Percentiles rank a stretch among this genome's conserved stretches.
Conservation (phyloP, 2,888 invertebrate genomes). For the Dryococelus australis region DNA sequence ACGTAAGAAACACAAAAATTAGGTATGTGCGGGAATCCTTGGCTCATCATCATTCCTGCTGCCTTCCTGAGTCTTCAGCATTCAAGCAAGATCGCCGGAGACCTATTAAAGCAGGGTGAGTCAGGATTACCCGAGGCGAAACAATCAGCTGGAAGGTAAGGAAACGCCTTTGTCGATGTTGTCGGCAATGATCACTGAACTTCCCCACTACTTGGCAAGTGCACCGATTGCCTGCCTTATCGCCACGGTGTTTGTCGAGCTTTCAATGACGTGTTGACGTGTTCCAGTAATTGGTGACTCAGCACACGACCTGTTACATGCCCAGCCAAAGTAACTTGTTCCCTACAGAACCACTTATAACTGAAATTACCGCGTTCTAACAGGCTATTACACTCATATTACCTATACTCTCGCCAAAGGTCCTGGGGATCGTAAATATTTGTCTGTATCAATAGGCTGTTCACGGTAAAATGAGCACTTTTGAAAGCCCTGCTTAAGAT, state of each 20-base stretch:
- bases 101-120: not conserved
- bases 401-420: not conserved
- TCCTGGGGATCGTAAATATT: not conserved
- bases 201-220: not conserved
- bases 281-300: not conserved
- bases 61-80: too few relatives aligned
- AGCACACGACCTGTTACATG: not conserved
- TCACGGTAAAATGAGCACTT: too few relatives aligned
- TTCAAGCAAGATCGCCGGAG: too few relatives aligned
- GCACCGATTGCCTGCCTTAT: constrained; percentile 8
- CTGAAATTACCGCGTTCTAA: not conserved
- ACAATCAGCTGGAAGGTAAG: not conserved
- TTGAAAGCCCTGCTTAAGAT: too few relatives aligned
- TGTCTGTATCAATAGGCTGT: too few relatives aligned
- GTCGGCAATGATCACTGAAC: not conserved
- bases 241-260: not conserved
- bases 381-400: not conserved
- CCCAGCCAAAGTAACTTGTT: not conserved
- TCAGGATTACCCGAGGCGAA: not conserved
- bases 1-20: too few relatives aligned
- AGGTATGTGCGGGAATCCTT: too few relatives aligned
- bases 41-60: too few relatives aligned
- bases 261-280: not conserved
- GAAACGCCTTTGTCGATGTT: not conserved
- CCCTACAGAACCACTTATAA: not conserved